phyloP scores from a whole-genome alignment of 2,113 vertebrate species.

The Phainopepla nitens region DNA sequence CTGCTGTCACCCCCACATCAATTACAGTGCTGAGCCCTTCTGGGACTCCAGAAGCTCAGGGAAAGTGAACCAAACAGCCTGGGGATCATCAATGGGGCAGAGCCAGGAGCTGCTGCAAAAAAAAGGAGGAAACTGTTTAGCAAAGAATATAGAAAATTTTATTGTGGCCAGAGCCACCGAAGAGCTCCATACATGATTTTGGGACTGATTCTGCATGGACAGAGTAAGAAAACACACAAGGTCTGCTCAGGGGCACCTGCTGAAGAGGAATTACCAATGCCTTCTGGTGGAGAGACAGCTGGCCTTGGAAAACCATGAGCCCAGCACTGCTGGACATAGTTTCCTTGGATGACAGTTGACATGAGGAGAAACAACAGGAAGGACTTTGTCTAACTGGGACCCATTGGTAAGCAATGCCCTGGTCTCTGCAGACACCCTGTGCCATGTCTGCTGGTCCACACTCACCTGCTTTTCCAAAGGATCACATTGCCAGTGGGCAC shows the following conservation, averaged over 20 bases:
- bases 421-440: neutral
- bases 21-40: neutral
- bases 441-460: neutral
- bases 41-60: neutral
- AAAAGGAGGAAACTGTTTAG: neutral
- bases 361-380: neutral
- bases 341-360: neutral
- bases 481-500: neutral
- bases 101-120: neutral
- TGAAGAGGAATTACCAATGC: neutral
- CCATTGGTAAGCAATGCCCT: neutral
- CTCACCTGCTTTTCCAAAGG: neutral
- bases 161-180: conserved; percentile 10
- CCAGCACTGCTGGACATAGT: neutral
- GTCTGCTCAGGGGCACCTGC: neutral
- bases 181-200: neutral
- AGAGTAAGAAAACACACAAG: neutral
- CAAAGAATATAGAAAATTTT: conserved; percentile 59
- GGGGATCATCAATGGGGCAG: neutral
- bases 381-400: neutral
- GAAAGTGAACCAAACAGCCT: neutral
- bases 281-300: neutral
- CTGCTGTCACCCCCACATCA: neutral
- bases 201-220: neutral
- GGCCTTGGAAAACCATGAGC: neutral